phyloP scores from a whole-genome alignment of 2,797 vertebrate species.

The Rhinophrynus dorsalis region DNA sequence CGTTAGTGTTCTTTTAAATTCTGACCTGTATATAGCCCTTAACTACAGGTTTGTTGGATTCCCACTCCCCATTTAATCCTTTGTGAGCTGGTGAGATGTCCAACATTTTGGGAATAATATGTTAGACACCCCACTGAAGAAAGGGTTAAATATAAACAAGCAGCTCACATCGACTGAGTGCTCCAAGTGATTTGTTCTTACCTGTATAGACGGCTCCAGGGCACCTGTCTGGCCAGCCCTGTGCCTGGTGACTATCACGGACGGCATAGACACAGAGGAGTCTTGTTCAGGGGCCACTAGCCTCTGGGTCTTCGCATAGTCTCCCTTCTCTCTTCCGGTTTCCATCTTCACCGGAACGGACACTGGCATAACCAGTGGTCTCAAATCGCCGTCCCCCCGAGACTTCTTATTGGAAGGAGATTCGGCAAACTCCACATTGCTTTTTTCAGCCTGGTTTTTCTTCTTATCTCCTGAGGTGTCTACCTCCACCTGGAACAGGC shows the following conservation, averaged over 20 bases:
- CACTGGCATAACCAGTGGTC: conserved; percentile 93
- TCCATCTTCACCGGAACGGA: conserved; percentile 88
- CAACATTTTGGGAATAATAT: too few species aligned
- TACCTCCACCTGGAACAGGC: conserved; percentile 57
- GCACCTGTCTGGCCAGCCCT: conserved; percentile 81
- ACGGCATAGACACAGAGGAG: conserved; percentile 75
- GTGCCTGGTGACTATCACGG: conserved; percentile 90
- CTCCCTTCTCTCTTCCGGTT: conserved; percentile 67
- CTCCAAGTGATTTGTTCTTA: too few species aligned
- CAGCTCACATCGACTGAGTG: too few species aligned
- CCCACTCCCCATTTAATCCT: too few species aligned
- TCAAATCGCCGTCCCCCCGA: conserved; percentile 80
- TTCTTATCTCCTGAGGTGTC: conserved; percentile 65
- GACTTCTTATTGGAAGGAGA: conserved; percentile 71
- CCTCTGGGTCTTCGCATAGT: conserved; percentile 63
- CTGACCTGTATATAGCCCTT: too few species aligned
- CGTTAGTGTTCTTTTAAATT: too few species aligned
- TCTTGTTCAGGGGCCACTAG: conserved; percentile 66
- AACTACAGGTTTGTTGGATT: too few species aligned
- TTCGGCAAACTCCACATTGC: conserved; percentile 64
- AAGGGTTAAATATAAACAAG: too few species aligned
- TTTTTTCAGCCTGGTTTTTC: conserved; percentile 59
- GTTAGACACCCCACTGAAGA: too few species aligned
- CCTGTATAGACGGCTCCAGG: conserved; percentile 80
- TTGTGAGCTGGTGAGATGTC: too few species aligned